Base-by-base conservation (phyloP, 1,140 invertebrate genomes). In the Zaprionus taronus region DNA sequence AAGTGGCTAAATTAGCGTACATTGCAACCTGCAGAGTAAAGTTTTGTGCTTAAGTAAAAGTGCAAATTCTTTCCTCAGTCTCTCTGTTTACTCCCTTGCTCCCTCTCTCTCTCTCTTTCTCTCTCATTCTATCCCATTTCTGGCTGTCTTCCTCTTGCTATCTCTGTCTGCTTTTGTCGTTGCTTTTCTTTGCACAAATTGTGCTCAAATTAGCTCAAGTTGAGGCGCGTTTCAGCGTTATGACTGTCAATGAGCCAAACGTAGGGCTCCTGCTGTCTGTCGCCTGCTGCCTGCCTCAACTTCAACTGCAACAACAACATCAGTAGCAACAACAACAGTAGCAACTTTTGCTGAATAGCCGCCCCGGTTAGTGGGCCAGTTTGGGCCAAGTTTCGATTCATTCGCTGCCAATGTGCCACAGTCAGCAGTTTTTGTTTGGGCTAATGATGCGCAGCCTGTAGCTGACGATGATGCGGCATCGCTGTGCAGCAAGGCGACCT, bases 191-290 rank as follows among this genome's bases (percentile, higher is more conserved):
- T 68, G 73, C 77, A 69, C 80, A 89, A 89, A 89, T 89, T 84
- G 84, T 72, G 63, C 81, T 79, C 75, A 84, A 89, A 89, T 89
- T 89, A 89, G 84, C 89, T 83, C 81, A 82, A 90, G 85, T 89
- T 89, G 79, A 85, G 76, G 53, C 72, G 79, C 85, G 74, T 80
- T 79, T 85, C 85, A 90, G 82, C 86, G 79, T 90, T 90, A 90
- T 90, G 85, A 90, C 86, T 90, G 85, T 85, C 85, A 90, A 90
- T 90, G 85, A 90, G 85, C 81, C 79, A 63, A 79, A 67, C 75
- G 60, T 55, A 34, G 67, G 73, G 20, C 68, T 71, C 44, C 14
- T 57, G 36, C 17, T 44, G 20, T 20, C 17, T 63, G 61, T 47
- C 9, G 38, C 28, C 38, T 31, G 62, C 24, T 72, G 61, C 53